These are phyloP conservation scores for Clostera curtula DNA, from an alignment of 2,888 invertebrate species.

Conservation along the genomic window DNA sequence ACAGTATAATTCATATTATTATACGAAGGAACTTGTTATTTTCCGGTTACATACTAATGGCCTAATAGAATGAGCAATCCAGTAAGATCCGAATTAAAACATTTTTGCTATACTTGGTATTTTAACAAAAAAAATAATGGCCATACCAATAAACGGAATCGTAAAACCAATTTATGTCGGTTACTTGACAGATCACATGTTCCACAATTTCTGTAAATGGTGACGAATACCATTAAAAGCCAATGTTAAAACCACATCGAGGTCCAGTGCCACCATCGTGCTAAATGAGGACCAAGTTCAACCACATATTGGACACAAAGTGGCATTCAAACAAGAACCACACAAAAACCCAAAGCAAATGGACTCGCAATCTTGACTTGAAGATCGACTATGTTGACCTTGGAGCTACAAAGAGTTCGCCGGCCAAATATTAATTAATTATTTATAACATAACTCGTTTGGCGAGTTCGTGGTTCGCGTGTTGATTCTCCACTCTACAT, in stretches of 20 bases:
- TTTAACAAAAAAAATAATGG: no score
- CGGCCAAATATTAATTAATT: conserved; percentile 66
- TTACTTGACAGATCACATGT: no score
- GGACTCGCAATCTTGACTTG: conserved; percentile 30
- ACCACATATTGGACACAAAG: conserved; percentile 10
- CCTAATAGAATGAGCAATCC: no score
- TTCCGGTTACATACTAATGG: no score
- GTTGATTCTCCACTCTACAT: conserved; percentile 42
- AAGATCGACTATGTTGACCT: conserved; percentile 41
- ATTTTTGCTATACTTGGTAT: no score
- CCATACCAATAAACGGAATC: no score
- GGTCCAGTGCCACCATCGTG: not conserved
- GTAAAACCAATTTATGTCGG: no score
- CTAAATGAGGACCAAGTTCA: conserved; percentile 3
- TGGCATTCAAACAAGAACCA: conserved; percentile 13
- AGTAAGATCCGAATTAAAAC: no score
- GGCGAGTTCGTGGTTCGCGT: conserved; percentile 48
- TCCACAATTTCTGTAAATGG: no score
- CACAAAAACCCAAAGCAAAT: conserved; percentile 21
- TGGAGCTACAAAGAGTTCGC: conserved; percentile 56
- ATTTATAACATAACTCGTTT: conserved; percentile 63
- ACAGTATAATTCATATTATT: no score
- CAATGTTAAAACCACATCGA: not conserved
- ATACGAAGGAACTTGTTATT: no score
- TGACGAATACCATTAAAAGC: not conserved